Base-by-base conservation (phyloP, 2,113 vertebrate genomes). In the Calyptomena viridis region DNA sequence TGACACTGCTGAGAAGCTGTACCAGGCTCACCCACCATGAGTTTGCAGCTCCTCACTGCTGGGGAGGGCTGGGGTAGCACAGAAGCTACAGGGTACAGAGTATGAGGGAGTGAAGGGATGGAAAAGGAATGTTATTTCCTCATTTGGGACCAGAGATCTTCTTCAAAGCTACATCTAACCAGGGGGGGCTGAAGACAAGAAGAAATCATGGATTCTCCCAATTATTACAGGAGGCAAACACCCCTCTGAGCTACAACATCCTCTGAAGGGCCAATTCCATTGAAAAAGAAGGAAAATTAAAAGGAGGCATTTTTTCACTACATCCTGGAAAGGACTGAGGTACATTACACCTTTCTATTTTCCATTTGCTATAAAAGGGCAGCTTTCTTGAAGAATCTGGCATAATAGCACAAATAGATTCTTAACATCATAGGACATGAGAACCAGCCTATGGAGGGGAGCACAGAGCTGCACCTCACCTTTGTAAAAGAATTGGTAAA, bases 1-100 rank as follows among this genome's bases (percentile, higher is more conserved):
- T n/a, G n/a, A n/a, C n/a, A n/a, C n/a, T n/a, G n/a, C n/a, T n/a
- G 69, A 94, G 95, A 90, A 93, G 95, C 80, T 82, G 79, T 94
- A 97, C 91, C 28, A 86, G 96, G 92, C 80, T 97, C 92, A 95
- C 93, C 87, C 73, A 90, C 74, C 44, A 11, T 81, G 93, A 93
- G 93, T 85, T 62, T 69, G 80, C 90, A 97, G 89, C 84, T 94
- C 52, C 4, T 94, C 66, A 72, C 87, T 94, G 93, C 84, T 86
- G 3, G 87, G 77, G 96, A 89, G 95, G 94, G 33, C 76, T 67
- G 83, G 55, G 87, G 92, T 58, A 89, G 96, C 59, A 22, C 31
- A 72, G 67, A 63, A 72, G 49, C n/a, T n/a, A n/a, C n/a, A n/a
- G n/a, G n/a, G n/a, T n/a, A 50, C 6, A 25, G 50, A 33, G 3